Evolutionary conservation across 23 tunicate species (phyloP), one percentile per base, ranked within the genome.

Genomic region (Ascidia mentula): DNA sequence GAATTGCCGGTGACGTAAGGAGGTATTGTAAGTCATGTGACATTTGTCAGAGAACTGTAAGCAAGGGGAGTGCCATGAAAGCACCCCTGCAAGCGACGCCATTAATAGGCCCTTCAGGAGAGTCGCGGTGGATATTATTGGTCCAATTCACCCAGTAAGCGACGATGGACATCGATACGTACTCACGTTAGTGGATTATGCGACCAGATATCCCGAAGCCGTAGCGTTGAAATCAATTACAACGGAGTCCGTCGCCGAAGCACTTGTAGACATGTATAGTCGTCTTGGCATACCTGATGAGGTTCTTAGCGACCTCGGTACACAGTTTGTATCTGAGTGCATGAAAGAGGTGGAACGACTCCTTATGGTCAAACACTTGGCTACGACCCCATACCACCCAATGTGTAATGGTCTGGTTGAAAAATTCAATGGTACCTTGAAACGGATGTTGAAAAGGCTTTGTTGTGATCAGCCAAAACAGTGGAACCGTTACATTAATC

Each of bases 121-220:
- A 38, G 83, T 61, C 2, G 83, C 83, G 6, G 46, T 79, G 2
- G 83, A 79, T 79, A 2, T 60, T 8, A 61, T 79, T 60, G 83
- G 83, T 2, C 83, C 75, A 36, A 65, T 60, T 8, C 45, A 60
- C 36, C 75, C 74, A 32, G 45, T 75, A 34, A 61, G 74, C 46
- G 46, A 61, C 9, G 31, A 60, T 2, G 83, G 83, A 4, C 83
- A 79, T 72, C n/a, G 75, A 8, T 79, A 31, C 37, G 22, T 79
- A 24, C 46, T 79, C 13, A 79, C 83, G 6, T 30, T 79, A 31
- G 75, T 79, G 46, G 83, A 79, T 79, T 61, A 61, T 37, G 83
- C 83, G 22, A 35, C 83, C 13, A 33, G 83, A 53, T 71, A 71
- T 71, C 75, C 88, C 1, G 88, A 84, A 30, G 88, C 88, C 3